phyloP scores from a whole-genome alignment of 2,113 vertebrate genomes.

The Dromiciops gliroides region DNA sequence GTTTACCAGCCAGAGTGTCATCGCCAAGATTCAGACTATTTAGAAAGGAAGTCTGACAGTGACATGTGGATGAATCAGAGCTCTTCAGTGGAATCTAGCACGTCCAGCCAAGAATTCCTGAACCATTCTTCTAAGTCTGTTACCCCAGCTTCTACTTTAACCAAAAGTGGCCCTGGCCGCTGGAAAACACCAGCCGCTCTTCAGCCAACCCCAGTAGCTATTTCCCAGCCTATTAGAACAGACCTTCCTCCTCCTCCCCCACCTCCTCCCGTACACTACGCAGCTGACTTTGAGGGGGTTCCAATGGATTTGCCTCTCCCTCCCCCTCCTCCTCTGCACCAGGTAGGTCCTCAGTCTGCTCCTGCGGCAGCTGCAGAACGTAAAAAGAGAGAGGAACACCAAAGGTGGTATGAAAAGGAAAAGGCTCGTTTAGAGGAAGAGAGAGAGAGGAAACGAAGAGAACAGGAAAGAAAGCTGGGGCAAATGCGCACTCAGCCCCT shows the following conservation, averaged over 20 bases:
- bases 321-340: slow-evolving; percentile 82
- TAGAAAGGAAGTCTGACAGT: slow-evolving; percentile 82
- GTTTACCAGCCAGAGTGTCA: slow-evolving; percentile 85
- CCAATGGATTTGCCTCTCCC: slow-evolving; percentile 89
- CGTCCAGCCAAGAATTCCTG: slow-evolving; percentile 96
- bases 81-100: slow-evolving; percentile 94
- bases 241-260: slow-evolving; percentile 95
- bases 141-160: slow-evolving; percentile 87
- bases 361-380: slow-evolving; percentile 88
- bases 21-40: slow-evolving; percentile 83
- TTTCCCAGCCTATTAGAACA: slow-evolving; percentile 88
- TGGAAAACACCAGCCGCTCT: slow-evolving; percentile 94
- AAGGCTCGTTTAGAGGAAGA: slow-evolving; percentile 98
- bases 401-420: slow-evolving; percentile 99
- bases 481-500: slow-evolving; percentile 89
- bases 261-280: slow-evolving; percentile 89
- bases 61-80: slow-evolving; percentile 92
- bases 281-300: slow-evolving; percentile 79
- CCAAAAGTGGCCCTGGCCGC: slow-evolving; percentile 95
- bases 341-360: slow-evolving; percentile 74
- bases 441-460: slow-evolving; percentile 94
- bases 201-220: slow-evolving; percentile 80
- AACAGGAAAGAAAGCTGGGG: slow-evolving; percentile 96
- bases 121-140: slow-evolving; percentile 91
- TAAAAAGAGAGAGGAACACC: slow-evolving; percentile 97